phyloP scores from a whole-genome alignment of 2,888 invertebrate species.

The Phortica magna region DNA sequence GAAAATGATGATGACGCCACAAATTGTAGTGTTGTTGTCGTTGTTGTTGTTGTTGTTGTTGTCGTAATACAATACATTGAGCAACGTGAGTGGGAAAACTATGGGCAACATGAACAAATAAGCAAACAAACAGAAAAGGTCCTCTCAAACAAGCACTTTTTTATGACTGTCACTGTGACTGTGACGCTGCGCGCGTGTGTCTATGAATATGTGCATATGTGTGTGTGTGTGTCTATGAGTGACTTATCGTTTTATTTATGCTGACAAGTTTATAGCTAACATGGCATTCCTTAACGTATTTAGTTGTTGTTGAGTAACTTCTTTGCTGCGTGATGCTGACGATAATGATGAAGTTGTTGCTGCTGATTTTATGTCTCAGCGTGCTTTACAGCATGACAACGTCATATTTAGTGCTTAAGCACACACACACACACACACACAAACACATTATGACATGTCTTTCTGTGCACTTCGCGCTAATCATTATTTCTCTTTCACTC shows the following conservation, averaged over 20 bases:
- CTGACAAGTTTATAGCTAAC: conserved; percentile 2
- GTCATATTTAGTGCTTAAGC: conserved; percentile 26
- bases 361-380: conserved; percentile 3
- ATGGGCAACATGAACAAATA: neutral
- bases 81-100: neutral
- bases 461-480: conserved; percentile 17
- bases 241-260: conserved; percentile 23
- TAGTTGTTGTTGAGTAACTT: neutral
- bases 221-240: conserved; percentile 2
- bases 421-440: neutral
- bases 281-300: conserved; percentile 1
- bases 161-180: too few species aligned
- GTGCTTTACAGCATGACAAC: conserved; percentile 28
- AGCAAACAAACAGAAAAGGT: neutral
- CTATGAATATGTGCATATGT: neutral
- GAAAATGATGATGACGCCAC: neutral
- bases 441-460: conserved; percentile 10
- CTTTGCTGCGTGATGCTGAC: neutral
- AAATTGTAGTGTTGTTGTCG: neutral
- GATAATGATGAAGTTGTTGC: neutral
- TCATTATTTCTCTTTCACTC: conserved; percentile 14
- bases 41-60: neutral
- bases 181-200: neutral
- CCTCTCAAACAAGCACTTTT: neutral
- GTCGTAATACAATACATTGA: neutral